A percentile compares a stretch with the other conserved stretches of the same genome.
phyloP scores from a whole-genome alignment of 2,797 vertebrate species.

The Chromis chromis region DNA sequence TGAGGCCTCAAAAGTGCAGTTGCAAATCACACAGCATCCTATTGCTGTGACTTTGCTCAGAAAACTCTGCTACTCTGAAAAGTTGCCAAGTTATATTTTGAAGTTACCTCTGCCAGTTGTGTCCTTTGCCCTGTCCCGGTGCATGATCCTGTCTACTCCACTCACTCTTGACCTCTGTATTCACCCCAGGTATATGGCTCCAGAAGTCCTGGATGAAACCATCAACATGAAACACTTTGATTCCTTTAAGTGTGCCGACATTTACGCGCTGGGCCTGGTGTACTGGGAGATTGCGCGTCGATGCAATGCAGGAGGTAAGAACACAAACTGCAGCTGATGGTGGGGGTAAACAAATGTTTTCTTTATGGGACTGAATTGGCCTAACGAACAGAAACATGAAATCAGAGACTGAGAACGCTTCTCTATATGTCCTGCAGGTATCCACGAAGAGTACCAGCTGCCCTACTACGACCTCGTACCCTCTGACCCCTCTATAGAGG shows the following conservation, averaged over 20 bases:
- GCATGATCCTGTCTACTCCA: too few relatives aligned
- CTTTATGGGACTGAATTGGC: background rate
- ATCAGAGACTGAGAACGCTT: slow-evolving; percentile 15
- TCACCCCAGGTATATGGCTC: slow-evolving; percentile 94
- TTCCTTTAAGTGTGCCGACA: slow-evolving; percentile 98
- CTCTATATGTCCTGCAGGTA: slow-evolving; percentile 80
- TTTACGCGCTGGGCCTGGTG: slow-evolving; percentile 96
- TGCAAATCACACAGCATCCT: too few relatives aligned
- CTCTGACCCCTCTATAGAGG: slow-evolving; percentile 98
- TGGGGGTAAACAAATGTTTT: background rate
- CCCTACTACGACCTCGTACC: slow-evolving; percentile 98
- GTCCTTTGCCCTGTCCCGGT: too few relatives aligned
- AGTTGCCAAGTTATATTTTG: too few relatives aligned
- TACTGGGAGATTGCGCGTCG: slow-evolving; percentile 98
- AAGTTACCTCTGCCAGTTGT: too few relatives aligned
- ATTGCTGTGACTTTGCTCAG: too few relatives aligned
- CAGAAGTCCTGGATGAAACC: slow-evolving; percentile 98
- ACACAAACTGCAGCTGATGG: background rate
- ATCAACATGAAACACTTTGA: slow-evolving; percentile 99
- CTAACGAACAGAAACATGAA: background rate
- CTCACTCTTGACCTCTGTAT: background rate
- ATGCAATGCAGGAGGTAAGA: slow-evolving; percentile 93
- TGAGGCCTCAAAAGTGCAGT: too few relatives aligned
- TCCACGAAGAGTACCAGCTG: slow-evolving; percentile 98
- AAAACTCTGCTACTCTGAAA: too few relatives aligned